A percentile compares a stretch with the other conserved stretches of the same genome.
These are phyloP conservation scores for Heptascelio sp. DNA, from an alignment of 2,888 invertebrate genomes.

Conservation along the genomic window DNA sequence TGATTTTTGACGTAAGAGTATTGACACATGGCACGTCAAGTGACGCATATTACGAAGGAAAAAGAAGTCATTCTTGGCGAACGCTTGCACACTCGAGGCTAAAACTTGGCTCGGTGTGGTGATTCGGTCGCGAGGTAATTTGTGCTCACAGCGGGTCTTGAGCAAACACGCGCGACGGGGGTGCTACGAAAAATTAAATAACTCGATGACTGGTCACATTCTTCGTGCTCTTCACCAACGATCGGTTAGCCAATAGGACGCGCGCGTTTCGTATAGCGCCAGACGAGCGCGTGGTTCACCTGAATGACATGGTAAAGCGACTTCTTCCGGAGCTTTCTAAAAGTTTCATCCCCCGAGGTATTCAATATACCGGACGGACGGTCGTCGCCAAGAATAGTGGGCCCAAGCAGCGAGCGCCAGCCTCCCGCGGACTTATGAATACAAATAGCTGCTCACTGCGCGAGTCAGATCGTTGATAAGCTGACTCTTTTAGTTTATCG, in stretches of 20 bases:
- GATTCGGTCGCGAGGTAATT: slow-evolving; percentile 87
- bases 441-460: slow-evolving; percentile 85
- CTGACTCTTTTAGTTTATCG: slow-evolving; percentile 69
- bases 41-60: slow-evolving; percentile 56
- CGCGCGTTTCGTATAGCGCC: slow-evolving; percentile 82
- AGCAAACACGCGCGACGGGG: slow-evolving; percentile 86
- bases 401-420: slow-evolving; percentile 80
- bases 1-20: slow-evolving; percentile 49
- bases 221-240: slow-evolving; percentile 77
- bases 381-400: slow-evolving; percentile 59
- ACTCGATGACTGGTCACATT: slow-evolving; percentile 88
- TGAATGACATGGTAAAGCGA: slow-evolving; percentile 66
- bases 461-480: slow-evolving; percentile 84
- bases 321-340: slow-evolving; percentile 73
- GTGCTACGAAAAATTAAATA: slow-evolving; percentile 86
- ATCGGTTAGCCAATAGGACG: slow-evolving; percentile 63
- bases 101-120: slow-evolving; percentile 78
- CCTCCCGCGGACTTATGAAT: slow-evolving; percentile 85
- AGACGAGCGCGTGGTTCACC: slow-evolving; percentile 71
- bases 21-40: slow-evolving; percentile 68
- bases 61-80: slow-evolving; percentile 67
- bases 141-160: slow-evolving; percentile 88
- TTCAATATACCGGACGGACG: slow-evolving; percentile 69
- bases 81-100: slow-evolving; percentile 54
- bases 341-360: slow-evolving; percentile 73